Percentiles rank a stretch among this genome's conserved stretches.
Conservation (phyloP, 2,797 vertebrate species). For the Lepidocolaptes lacrymiger region DNA sequence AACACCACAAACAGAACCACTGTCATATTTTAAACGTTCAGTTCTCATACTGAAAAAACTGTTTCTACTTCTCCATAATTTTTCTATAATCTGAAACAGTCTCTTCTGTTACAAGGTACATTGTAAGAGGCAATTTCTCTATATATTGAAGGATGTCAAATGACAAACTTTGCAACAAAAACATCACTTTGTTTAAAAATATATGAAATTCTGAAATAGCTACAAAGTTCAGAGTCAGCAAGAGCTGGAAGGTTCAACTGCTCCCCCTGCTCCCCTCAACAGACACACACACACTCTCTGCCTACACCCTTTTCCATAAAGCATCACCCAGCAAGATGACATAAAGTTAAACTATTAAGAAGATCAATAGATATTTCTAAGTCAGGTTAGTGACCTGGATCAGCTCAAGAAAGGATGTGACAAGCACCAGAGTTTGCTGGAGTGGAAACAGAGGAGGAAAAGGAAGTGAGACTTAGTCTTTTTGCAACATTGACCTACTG, state of each 20-base stretch:
- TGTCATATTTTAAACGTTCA: neutral
- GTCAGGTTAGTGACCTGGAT: neutral
- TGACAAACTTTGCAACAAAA: neutral
- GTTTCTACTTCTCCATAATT: neutral
- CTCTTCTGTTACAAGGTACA: neutral
- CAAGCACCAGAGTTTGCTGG: neutral
- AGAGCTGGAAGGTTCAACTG: neutral
- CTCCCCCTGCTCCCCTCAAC: neutral
- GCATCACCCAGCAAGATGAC: neutral
- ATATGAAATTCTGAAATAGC: neutral
- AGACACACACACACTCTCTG: too few species aligned
- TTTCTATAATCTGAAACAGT: neutral
- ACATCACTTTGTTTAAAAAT: neutral
- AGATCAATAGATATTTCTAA: neutral
- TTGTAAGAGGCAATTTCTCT: neutral
- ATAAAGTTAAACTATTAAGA: neutral
- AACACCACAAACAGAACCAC: neutral
- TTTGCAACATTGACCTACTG: neutral
- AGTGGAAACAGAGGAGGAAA: neutral
- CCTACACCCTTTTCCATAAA: neutral
- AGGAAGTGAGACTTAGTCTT: neutral
- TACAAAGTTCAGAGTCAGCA: neutral
- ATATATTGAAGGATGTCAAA: neutral
- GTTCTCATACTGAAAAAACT: neutral
- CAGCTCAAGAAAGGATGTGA: neutral